Base-by-base conservation (phyloP, 2,888 invertebrate species). In the Platycnemis pennipes region DNA sequence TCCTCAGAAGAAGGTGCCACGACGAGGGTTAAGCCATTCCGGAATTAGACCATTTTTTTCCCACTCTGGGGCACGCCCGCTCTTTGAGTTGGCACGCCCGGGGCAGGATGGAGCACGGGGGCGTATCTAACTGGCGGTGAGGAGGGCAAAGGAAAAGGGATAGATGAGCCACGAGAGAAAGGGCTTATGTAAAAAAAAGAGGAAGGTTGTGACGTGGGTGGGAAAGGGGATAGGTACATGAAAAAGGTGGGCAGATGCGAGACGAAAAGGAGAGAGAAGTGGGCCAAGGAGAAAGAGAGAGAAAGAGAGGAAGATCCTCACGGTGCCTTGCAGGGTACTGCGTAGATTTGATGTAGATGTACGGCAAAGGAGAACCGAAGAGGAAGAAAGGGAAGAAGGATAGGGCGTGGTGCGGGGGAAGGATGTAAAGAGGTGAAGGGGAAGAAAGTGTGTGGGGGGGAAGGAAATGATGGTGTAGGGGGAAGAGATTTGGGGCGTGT, bases 191-290 rank as follows among this genome's bases (percentile, higher is more conserved):
- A 4, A 0, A n/a, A n/a, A 26, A 63, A 26, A 63, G 26, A 49
- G 77, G 37, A 37, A 31, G 77, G 37, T 5, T 7, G 37, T 31
- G 37, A 11, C 13, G 77, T 26, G 37, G 37, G 77, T 77, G 37
- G 37, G 77, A 11, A 44, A 2, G 31, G n/a, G n/a, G n/a, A 22
- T 69, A 63, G 44, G 63, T 44, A 63, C 56, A 56, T 26, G 91
- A 63, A 91, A 63, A 53, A 91, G 56, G 91, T 63, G 91, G 63
- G 44, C 63, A 63, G 44, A 56, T 63, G 63, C 26, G 89, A 22
- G 89, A 44, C 88, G 31, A 56, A 56, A 11, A 56, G 56, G 22
- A 37, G 37, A 42, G 37, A n/a, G n/a, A 46, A 46, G 5, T 53
- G 37, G 53, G 37, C 22, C 22, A 37, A 42, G 91, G 37, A 63